Evolutionary conservation across 2,888 invertebrate species (phyloP).

Genomic region (Spilarctia lutea): DNA sequence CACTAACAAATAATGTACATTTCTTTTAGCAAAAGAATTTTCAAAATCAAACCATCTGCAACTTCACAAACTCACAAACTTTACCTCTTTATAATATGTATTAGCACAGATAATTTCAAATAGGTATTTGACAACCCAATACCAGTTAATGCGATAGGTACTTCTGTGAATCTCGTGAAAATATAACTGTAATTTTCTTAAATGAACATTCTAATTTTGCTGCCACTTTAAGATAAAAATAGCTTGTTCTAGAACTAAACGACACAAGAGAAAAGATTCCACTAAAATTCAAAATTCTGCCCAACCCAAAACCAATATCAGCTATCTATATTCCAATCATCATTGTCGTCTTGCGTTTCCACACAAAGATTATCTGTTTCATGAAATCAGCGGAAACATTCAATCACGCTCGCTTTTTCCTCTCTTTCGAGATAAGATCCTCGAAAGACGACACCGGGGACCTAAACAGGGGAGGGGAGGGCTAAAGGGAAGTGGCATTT

Average conservation of each 20-base stretch:
- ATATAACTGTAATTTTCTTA: not conserved
- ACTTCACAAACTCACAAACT: no score
- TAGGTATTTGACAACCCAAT: no score
- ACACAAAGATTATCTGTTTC: conserved; percentile 72
- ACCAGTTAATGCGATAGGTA: no score
- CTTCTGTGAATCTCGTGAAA: no score
- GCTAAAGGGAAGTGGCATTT: conserved; percentile 80
- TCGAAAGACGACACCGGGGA: conserved; percentile 47
- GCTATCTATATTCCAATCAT: conserved; percentile 50
- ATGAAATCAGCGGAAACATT: conserved; percentile 81
- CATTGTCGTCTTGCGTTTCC: conserved; percentile 59
- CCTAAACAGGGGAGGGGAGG: conserved; percentile 47
- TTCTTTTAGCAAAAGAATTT: no score
- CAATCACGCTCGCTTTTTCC: conserved; percentile 78
- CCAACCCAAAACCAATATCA: conserved; percentile 37
- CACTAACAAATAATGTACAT: no score
- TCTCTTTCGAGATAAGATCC: conserved; percentile 71
- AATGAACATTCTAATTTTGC: not conserved
- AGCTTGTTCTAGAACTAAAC: not conserved
- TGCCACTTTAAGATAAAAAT: not conserved
- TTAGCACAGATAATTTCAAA: no score
- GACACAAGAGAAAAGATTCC: not conserved
- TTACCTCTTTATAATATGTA: no score
- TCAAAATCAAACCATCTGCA: no score
- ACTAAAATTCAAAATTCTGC: not conserved